Evolutionary conservation across 1,140 invertebrate genomes (phyloP).

Genomic region (Saccostrea glomerata): DNA sequence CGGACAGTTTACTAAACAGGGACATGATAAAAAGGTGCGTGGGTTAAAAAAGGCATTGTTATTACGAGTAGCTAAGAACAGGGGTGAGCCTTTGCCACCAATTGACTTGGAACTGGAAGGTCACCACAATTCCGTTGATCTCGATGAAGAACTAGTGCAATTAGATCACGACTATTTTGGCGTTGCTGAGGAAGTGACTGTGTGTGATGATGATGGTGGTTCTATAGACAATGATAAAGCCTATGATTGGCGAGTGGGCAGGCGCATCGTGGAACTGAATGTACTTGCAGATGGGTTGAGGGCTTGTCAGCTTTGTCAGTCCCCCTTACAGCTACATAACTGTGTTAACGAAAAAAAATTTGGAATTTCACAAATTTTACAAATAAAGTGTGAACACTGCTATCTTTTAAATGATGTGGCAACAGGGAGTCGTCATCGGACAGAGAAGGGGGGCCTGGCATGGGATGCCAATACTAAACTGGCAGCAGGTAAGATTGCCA

Average conservation of each 20-base stretch:
- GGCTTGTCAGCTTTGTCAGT: no score
- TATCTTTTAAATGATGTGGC: not conserved
- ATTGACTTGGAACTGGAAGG: not conserved
- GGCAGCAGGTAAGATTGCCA: constrained; percentile 24
- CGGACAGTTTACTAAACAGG: no score
- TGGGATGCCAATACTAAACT: constrained; percentile 42
- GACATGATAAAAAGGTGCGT: no score
- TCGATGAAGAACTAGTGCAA: not conserved
- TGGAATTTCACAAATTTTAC: no score
- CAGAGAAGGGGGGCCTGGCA: constrained; percentile 10
- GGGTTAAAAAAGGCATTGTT: no score
- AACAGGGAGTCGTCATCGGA: constrained; percentile 13
- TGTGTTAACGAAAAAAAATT: no score
- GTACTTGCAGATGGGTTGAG: not conserved
- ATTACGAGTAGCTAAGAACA: not conserved
- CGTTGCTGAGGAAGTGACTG: not conserved
- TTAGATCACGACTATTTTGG: not conserved
- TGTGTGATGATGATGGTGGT: not conserved
- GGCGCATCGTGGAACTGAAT: no score
- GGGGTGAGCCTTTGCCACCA: not conserved
- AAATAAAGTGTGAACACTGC: not conserved
- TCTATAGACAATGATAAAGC: not conserved
- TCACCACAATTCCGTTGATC: not conserved
- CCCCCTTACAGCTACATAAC: no score
- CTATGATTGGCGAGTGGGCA: constrained; percentile 14